Percentiles rank a stretch among this genome's conserved stretches.
These are phyloP conservation scores for Thomomys bottae DNA, from an alignment of 2,113 vertebrate genomes.

Conservation along the genomic window DNA sequence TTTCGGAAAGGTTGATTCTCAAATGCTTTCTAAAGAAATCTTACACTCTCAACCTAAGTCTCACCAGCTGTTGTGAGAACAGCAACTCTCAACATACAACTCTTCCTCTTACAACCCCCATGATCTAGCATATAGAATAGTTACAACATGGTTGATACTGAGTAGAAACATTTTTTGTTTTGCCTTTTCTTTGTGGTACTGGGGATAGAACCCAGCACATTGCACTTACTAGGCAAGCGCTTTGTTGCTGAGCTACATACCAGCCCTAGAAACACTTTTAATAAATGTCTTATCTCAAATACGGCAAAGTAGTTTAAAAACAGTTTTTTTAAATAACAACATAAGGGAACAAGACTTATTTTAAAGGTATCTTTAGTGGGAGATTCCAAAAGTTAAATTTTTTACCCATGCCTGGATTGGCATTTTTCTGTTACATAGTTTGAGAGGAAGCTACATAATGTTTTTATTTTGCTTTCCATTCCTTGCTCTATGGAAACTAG, in stretches of 20 bases:
- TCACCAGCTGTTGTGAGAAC: not conserved
- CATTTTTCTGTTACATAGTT: not conserved
- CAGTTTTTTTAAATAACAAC: not conserved
- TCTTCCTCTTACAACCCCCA: not conserved
- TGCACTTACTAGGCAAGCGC: too few relatives aligned
- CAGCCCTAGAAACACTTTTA: not conserved
- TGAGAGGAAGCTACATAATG: not conserved
- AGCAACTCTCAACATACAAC: not conserved
- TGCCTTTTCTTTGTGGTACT: too few relatives aligned
- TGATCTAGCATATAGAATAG: not conserved
- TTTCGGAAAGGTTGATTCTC: not conserved
- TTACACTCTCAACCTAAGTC: not conserved
- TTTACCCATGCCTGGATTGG: not conserved
- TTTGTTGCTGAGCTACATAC: too few relatives aligned
- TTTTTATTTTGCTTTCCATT: not conserved
- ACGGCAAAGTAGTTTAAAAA: conserved; percentile 9
- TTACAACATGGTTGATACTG: not conserved
- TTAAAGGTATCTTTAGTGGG: not conserved
- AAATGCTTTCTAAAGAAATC: not conserved
- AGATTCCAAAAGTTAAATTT: not conserved
- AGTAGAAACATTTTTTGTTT: conserved; percentile 13
- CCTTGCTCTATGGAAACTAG: conserved; percentile 10
- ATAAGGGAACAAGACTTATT: conserved; percentile 13
- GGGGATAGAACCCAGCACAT: too few relatives aligned
- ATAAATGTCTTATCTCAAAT: conserved; percentile 17